phyloP scores from a whole-genome alignment of 1,140 invertebrate species.

The Panagrolaimus sp. region DNA sequence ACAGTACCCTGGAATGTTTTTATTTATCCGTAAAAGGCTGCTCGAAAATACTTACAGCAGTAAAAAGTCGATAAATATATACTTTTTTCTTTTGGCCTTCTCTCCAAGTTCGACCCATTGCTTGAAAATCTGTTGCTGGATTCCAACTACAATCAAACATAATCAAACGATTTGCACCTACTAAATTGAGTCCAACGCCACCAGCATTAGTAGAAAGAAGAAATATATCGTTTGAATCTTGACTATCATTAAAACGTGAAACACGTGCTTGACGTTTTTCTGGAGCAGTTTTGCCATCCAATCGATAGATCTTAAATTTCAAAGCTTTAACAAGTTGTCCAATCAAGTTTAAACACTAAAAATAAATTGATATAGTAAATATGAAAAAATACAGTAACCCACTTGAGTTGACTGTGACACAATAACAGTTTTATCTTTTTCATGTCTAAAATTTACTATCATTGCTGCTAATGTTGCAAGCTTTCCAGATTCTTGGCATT shows the following conservation, averaged over 20 bases:
- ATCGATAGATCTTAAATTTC: neutral
- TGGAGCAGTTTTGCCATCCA: too few relatives aligned
- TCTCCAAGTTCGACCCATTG: conserved; percentile 79
- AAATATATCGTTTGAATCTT: conserved; percentile 73
- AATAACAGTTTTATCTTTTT: conserved; percentile 55
- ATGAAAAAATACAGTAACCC: neutral
- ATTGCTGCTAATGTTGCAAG: conserved; percentile 45
- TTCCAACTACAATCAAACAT: conserved; percentile 99
- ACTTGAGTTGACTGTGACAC: conserved; percentile 60
- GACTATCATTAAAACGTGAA: conserved; percentile 36
- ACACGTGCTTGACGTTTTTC: neutral
- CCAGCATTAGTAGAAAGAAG: conserved; percentile 87
- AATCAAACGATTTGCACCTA: conserved; percentile 83
- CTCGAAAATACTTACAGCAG: conserved; percentile 50
- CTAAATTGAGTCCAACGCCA: conserved; percentile 87
- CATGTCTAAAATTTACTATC: conserved; percentile 36
- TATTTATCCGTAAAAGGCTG: neutral
- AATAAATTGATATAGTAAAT: neutral
- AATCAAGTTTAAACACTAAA: neutral
- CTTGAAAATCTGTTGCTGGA: conserved; percentile 63
- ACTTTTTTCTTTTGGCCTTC: conserved; percentile 80
- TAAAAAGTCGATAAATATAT: conserved; percentile 75
- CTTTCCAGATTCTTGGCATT: conserved; percentile 21
- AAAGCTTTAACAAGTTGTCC: neutral
- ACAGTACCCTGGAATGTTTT: conserved; percentile 63